Evolutionary conservation across 1,140 invertebrate genomes (phyloP).

Genomic region (Antheraea mylitta): DNA sequence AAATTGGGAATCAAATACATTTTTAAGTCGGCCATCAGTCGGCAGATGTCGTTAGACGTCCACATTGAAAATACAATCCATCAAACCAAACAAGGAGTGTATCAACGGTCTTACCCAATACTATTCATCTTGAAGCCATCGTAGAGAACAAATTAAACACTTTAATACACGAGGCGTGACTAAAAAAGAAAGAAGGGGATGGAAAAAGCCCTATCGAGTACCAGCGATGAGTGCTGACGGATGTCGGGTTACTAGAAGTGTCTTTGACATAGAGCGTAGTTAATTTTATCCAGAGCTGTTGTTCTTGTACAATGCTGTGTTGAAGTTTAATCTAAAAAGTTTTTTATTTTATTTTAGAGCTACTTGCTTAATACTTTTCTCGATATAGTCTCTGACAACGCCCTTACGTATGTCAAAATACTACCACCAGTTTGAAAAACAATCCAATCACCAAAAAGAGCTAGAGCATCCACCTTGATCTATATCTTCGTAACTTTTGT

Average conservation of each 20-base stretch:
- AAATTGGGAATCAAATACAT: constrained; percentile 5
- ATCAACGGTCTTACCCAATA: constrained; percentile 31
- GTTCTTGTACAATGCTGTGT: no score
- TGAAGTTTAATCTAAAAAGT: no score
- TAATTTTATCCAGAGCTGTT: no score
- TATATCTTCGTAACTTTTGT: no score
- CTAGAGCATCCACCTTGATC: no score
- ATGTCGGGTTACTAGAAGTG: constrained; percentile 2
- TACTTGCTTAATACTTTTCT: no score
- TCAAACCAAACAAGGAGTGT: constrained; percentile 40
- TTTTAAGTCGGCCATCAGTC: constrained; percentile 35
- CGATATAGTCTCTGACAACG: no score
- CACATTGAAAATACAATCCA: constrained; percentile 39
- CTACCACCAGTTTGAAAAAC: no score
- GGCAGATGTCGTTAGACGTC: constrained; percentile 36
- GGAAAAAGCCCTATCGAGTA: constrained; percentile 44
- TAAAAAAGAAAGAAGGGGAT: constrained; percentile 51
- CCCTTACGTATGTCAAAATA: no score
- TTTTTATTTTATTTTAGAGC: no score
- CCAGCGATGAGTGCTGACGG: neutral
- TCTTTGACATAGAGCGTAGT: neutral
- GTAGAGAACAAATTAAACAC: constrained; percentile 71
- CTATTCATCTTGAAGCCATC: constrained; percentile 60
- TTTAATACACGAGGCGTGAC: constrained; percentile 72
- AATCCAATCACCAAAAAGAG: no score